A percentile compares a stretch with the other conserved stretches of the same genome.
These are phyloP conservation scores for Altica lythri DNA, from an alignment of 2,888 invertebrate genomes.

Conservation along the genomic window DNA sequence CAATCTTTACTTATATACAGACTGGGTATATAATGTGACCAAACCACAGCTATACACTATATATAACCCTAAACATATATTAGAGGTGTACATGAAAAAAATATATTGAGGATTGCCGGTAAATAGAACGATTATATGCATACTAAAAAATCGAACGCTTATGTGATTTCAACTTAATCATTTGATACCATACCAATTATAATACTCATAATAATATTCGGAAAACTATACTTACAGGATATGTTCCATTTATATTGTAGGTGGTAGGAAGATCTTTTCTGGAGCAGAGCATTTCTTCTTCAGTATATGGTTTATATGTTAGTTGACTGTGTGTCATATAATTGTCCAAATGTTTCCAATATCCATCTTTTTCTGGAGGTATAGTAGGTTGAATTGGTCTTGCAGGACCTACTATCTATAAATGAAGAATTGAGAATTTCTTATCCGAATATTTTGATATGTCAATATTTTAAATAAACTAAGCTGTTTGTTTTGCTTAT, in stretches of 20 bases:
- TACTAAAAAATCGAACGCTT: not conserved
- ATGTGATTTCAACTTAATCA: conserved; percentile 1
- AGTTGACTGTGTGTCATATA: conserved; percentile 54
- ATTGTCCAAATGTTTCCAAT: conserved; percentile 54
- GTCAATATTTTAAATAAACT: too few relatives aligned
- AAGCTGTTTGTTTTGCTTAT: too few relatives aligned
- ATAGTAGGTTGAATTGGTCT: conserved; percentile 54
- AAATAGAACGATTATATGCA: not conserved
- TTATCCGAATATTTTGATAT: too few relatives aligned
- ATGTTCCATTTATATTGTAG: conserved; percentile 51
- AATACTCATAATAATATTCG: too few relatives aligned
- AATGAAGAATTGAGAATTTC: too few relatives aligned
- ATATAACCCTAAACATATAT: not conserved
- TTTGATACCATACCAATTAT: too few relatives aligned
- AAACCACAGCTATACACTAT: not conserved
- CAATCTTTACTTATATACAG: too few relatives aligned
- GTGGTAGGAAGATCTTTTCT: conserved; percentile 54
- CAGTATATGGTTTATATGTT: conserved; percentile 48
- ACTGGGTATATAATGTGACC: too few relatives aligned
- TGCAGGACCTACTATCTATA: conserved; percentile 49
- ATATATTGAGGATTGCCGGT: not conserved
- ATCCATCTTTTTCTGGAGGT: conserved; percentile 50
- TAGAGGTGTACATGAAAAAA: not conserved
- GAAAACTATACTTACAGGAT: conserved; percentile 38
- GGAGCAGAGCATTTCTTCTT: conserved; percentile 47